Conservation (phyloP, 2,113 vertebrate species). For the Meriones unguiculatus region DNA sequence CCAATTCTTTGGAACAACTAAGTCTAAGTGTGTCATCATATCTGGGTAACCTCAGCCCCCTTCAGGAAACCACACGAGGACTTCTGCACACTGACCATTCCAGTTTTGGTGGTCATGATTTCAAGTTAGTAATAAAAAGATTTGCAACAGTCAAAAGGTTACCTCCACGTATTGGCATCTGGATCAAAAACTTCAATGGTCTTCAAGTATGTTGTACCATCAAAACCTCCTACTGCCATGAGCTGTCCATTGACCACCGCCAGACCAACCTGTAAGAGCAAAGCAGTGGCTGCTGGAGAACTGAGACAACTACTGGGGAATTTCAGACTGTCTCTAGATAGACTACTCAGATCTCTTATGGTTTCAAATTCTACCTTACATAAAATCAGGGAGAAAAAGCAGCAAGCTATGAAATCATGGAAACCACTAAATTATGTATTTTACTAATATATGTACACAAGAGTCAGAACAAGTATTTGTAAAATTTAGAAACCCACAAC, state of each 20-base stretch:
- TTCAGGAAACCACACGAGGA: not conserved
- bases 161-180: constrained; percentile 99
- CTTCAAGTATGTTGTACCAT: constrained; percentile 98
- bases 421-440: constrained; percentile 20
- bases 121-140: not conserved
- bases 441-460: not conserved
- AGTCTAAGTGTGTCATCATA: not conserved
- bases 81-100: not conserved
- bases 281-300: constrained; percentile 44
- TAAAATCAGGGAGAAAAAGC: constrained; percentile 21
- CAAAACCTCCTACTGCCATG: constrained; percentile 99
- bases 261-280: constrained; percentile 93
- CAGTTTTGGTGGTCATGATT: not conserved
- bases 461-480: constrained; percentile 16
- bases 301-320: not conserved
- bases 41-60: not conserved
- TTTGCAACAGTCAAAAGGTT: constrained; percentile 62
- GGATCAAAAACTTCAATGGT: constrained; percentile 99
- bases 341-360: constrained; percentile 17
- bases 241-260: constrained; percentile 98
- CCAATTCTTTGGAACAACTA: not conserved
- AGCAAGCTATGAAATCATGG: not conserved
- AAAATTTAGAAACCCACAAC: constrained; percentile 28
- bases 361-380: not conserved
- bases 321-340: not conserved